phyloP scores from a whole-genome alignment of 2,797 vertebrate genomes.

The Sitta carolinensis region DNA sequence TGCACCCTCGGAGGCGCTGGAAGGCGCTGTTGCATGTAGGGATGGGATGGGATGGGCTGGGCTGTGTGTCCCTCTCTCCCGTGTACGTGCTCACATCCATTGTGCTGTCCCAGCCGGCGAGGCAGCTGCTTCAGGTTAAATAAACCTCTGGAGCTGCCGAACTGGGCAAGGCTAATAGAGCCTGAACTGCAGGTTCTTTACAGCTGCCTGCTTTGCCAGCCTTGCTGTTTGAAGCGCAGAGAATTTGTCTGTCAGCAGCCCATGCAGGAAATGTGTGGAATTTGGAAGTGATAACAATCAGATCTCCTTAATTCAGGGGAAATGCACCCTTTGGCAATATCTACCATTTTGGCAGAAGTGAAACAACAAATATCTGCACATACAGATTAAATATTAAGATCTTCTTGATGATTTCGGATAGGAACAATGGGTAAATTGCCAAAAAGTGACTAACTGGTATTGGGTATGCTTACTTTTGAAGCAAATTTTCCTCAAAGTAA shows the following conservation, averaged over 20 bases:
- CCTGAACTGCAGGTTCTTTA: background rate
- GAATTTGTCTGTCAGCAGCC: background rate
- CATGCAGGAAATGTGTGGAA: background rate
- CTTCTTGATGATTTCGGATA: background rate
- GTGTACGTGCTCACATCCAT: accelerated
- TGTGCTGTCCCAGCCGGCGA: background rate
- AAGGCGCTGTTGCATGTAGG: background rate
- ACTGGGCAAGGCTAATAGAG: background rate
- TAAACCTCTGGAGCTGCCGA: background rate
- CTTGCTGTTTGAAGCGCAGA: background rate
- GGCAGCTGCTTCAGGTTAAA: background rate
- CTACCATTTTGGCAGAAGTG: background rate
- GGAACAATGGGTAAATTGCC: background rate
- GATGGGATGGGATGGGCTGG: background rate
- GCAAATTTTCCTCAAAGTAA: background rate
- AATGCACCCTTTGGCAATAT: background rate
- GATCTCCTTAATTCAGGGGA: background rate
- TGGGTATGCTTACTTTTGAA: background rate
- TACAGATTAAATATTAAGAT: background rate
- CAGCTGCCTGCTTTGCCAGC: background rate
- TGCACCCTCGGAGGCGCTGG: background rate
- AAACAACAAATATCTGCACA: background rate
- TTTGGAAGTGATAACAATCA: background rate
- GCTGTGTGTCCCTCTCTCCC: background rate
- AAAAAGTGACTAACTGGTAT: background rate